These are phyloP conservation scores for Myzus persicae DNA, from an alignment of 1,140 invertebrate genomes.

Conservation along the genomic window DNA sequence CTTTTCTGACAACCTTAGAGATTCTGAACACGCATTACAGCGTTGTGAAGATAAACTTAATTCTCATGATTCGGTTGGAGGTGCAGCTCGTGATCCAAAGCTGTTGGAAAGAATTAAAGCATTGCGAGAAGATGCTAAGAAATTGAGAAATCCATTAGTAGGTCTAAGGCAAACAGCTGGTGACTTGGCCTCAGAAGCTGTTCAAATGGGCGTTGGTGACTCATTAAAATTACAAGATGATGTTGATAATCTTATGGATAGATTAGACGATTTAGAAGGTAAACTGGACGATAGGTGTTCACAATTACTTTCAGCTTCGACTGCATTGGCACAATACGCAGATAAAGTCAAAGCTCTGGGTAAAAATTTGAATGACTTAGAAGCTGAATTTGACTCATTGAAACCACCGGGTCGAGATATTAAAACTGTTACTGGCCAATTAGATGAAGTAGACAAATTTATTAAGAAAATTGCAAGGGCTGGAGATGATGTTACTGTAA, in stretches of 20 bases:
- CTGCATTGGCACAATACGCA: constrained; percentile 85
- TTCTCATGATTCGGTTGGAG: constrained; percentile 81
- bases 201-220: constrained; percentile 68
- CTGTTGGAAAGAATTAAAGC: constrained; percentile 82
- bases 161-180: constrained; percentile 74
- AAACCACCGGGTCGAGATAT: constrained; percentile 86
- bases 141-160: constrained; percentile 80
- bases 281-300: constrained; percentile 81
- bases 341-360: constrained; percentile 82
- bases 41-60: constrained; percentile 87
- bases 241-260: constrained; percentile 78
- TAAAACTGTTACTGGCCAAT: constrained; percentile 82
- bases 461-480: constrained; percentile 74
- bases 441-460: constrained; percentile 79
- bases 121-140: constrained; percentile 77
- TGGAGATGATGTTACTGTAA: constrained; percentile 74
- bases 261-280: constrained; percentile 79
- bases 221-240: constrained; percentile 73
- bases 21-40: constrained; percentile 80
- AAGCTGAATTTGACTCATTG: constrained; percentile 84
- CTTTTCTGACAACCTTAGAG: constrained; percentile 84
- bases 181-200: constrained; percentile 76
- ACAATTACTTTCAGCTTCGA: constrained; percentile 85
- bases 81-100: constrained; percentile 81
- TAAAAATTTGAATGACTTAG: constrained; percentile 79